Evolutionary conservation across 2,113 vertebrate genomes (phyloP).

Genomic region (Corythoichthys haematopterus): DNA sequence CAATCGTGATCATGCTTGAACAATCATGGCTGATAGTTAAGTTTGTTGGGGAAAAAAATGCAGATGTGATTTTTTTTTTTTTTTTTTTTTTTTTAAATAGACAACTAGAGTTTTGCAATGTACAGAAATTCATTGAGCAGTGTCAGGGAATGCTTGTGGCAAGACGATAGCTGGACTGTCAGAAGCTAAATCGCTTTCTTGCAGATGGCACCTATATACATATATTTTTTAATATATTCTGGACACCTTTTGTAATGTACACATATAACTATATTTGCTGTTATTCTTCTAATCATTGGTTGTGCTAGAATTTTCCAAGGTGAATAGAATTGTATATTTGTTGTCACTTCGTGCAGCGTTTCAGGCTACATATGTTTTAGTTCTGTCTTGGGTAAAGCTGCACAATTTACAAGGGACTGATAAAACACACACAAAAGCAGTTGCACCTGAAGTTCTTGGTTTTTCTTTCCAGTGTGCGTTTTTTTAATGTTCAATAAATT

Average conservation of each 20-base stretch:
- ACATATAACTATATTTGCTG: constrained; percentile 38
- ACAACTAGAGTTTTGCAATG: constrained; percentile 7
- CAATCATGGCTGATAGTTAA: constrained; percentile 41
- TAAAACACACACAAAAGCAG: not conserved
- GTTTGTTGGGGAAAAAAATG: not conserved
- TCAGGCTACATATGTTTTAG: not conserved
- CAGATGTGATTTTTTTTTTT: not conserved
- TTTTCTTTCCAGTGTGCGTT: not conserved
- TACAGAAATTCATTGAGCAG: constrained; percentile 8
- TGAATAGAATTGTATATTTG: not conserved
- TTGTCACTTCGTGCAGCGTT: not conserved
- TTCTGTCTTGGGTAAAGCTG: not conserved
- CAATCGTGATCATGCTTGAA: constrained; percentile 34
- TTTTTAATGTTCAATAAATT: constrained; percentile 3
- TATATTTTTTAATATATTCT: constrained; percentile 52
- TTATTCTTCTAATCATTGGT: constrained; percentile 23
- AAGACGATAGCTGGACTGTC: constrained; percentile 54
- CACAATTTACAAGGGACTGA: not conserved
- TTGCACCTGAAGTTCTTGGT: not conserved
- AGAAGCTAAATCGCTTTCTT: constrained; percentile 32
- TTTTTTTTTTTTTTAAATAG: not conserved
- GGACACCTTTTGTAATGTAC: constrained; percentile 53
- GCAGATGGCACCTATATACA: constrained; percentile 21
- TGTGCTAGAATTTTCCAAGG: constrained; percentile 9
- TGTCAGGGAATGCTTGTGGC: constrained; percentile 14